phyloP scores from a whole-genome alignment of 2,113 vertebrate genomes.

The Coregonus clupeaformis region DNA sequence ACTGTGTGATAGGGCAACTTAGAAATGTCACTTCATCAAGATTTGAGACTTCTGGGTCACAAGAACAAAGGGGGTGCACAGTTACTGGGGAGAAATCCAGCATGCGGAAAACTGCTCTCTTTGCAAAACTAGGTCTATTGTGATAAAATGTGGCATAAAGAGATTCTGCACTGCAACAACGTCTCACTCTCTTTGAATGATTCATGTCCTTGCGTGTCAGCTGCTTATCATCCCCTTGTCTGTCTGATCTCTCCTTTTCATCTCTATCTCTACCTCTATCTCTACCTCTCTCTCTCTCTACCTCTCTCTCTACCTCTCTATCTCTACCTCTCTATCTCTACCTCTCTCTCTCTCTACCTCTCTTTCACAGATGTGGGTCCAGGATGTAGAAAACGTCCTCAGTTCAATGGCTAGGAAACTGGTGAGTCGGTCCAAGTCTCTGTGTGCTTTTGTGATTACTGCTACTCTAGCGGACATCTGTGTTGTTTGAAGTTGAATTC shows the following conservation, averaged over 20 bases:
- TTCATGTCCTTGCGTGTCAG: not conserved
- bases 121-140: conserved; percentile 19
- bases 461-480: too few species aligned
- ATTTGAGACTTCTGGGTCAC: not conserved
- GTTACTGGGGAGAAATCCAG: conserved; percentile 12
- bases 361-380: conserved; percentile 51
- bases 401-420: conserved; percentile 47
- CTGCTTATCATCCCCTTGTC: not conserved
- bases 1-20: too few species aligned
- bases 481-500: conserved; percentile 6
- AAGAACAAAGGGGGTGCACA: not conserved
- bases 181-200: not conserved
- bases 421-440: conserved; percentile 46
- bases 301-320: too few species aligned
- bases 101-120: conserved; percentile 14
- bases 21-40: too few species aligned
- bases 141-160: conserved; percentile 34
- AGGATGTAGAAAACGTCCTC: conserved; percentile 52
- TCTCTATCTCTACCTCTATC: not conserved
- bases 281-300: too few species aligned
- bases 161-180: conserved; percentile 29
- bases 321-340: too few species aligned
- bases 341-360: too few species aligned
- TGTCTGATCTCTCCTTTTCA: not conserved
- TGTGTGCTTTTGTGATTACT: not conserved